These are phyloP conservation scores for Sapayoa aenigma DNA, from an alignment of 2,113 vertebrate genomes.

Conservation along the genomic window DNA sequence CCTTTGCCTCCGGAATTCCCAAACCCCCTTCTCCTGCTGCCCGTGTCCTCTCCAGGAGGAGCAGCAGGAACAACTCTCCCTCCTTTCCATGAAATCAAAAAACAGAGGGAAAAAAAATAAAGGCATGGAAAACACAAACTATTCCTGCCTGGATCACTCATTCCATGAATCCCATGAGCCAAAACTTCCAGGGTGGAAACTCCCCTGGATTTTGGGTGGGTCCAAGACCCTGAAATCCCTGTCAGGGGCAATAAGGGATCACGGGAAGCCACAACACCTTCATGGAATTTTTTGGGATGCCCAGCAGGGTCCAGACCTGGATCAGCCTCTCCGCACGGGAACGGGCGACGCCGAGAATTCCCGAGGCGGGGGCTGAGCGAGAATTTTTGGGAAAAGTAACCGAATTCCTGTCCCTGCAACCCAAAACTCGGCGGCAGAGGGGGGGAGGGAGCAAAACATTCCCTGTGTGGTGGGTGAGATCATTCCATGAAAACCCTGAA, in stretches of 20 bases:
- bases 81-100: background rate
- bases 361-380: background rate
- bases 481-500: conserved; percentile 16
- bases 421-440: background rate
- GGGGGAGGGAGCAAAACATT: background rate
- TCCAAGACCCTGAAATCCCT: background rate
- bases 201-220: background rate
- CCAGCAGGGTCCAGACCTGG: too few relatives aligned
- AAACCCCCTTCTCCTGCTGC: background rate
- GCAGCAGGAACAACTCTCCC: rapidly evolving
- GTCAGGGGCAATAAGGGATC: background rate
- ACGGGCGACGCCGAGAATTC: background rate
- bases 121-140: background rate
- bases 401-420: background rate
- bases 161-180: rapidly evolving
- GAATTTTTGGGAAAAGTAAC: background rate
- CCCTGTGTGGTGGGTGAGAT: conserved; percentile 24
- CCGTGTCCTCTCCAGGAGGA: background rate
- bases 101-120: background rate
- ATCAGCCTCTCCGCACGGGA: background rate
- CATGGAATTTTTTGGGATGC: background rate
- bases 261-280: background rate
- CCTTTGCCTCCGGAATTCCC: background rate
- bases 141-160: background rate
- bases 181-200: background rate